These are phyloP conservation scores for Cantharis lateralis DNA, from an alignment of 2,888 invertebrate species.

Conservation along the genomic window DNA sequence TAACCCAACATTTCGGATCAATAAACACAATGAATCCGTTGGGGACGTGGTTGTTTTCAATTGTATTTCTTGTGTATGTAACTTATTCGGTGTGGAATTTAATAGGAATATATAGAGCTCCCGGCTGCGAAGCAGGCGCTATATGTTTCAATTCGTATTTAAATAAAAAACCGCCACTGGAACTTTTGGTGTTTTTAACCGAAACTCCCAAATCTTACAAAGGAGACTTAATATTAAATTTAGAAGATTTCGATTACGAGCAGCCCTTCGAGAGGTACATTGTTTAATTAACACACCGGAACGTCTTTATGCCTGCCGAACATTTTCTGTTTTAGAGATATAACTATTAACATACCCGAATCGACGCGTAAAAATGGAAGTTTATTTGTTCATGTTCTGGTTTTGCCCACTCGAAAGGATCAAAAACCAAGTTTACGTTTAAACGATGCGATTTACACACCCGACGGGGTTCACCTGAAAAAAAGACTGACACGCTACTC, in stretches of 20 bases:
- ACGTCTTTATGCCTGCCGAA: neutral
- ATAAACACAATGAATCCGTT: constrained; percentile 55
- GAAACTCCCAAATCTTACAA: constrained; percentile 62
- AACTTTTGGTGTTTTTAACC: constrained; percentile 72
- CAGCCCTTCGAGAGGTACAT: constrained; percentile 59
- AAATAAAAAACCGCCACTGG: constrained; percentile 67
- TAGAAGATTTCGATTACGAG: constrained; percentile 69
- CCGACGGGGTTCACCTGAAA: constrained; percentile 66
- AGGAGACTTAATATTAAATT: constrained; percentile 64
- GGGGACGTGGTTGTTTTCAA: constrained; percentile 65
- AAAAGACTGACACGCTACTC: constrained; percentile 74
- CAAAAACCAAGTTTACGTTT: constrained; percentile 60
- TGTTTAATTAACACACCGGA: constrained; percentile 31
- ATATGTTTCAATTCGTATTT: constrained; percentile 74
- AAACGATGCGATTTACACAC: constrained; percentile 63
- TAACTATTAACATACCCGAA: constrained; percentile 71
- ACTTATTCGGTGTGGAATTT: constrained; percentile 77
- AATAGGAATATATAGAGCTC: constrained; percentile 72
- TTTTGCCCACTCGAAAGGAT: constrained; percentile 64
- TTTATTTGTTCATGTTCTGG: constrained; percentile 75
- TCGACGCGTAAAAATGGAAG: constrained; percentile 85
- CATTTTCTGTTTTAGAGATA: constrained; percentile 59
- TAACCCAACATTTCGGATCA: neutral
- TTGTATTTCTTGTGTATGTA: constrained; percentile 71
- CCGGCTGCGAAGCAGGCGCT: constrained; percentile 67